phyloP scores from a whole-genome alignment of 2,113 vertebrate species.

The Corythaixoides concolor region DNA sequence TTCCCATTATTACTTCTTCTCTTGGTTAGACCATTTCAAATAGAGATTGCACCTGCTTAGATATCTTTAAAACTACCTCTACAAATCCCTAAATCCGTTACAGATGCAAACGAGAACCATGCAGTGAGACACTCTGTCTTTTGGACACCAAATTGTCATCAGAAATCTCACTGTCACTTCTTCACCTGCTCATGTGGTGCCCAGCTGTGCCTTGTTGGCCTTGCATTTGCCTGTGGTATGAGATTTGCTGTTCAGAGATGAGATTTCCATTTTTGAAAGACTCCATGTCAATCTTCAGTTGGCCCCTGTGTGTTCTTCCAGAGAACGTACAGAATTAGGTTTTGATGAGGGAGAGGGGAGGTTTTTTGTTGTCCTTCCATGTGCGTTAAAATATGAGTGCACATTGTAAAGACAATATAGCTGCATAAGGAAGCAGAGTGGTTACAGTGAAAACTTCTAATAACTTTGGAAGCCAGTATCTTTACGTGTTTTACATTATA shows the following conservation, averaged over 20 bases:
- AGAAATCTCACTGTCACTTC: constrained; percentile 44
- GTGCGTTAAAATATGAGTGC: background rate
- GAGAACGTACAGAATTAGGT: background rate
- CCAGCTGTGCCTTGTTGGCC: constrained; percentile 54
- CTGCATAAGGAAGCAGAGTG: background rate
- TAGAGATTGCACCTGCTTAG: constrained; percentile 51
- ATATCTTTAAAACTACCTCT: constrained; percentile 45
- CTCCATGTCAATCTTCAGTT: background rate
- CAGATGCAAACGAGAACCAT: constrained; percentile 16
- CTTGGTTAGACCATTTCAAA: constrained; percentile 14
- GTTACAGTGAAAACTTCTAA: constrained; percentile 28
- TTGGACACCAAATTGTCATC: constrained; percentile 53
- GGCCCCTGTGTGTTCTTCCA: background rate
- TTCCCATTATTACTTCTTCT: background rate
- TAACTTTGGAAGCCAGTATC: constrained; percentile 37
- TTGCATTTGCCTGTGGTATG: background rate
- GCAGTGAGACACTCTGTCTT: constrained; percentile 20
- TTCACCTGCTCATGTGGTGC: constrained; percentile 64
- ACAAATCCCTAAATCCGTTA: constrained; percentile 51
- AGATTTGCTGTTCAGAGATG: background rate
- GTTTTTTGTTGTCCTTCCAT: background rate
- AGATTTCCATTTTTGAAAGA: background rate
- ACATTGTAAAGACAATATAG: background rate
- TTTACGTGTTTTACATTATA: constrained; percentile 57
- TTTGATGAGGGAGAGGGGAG: background rate